Conservation (phyloP, 1,140 invertebrate genomes). For the Branchinecta lindahli region DNA sequence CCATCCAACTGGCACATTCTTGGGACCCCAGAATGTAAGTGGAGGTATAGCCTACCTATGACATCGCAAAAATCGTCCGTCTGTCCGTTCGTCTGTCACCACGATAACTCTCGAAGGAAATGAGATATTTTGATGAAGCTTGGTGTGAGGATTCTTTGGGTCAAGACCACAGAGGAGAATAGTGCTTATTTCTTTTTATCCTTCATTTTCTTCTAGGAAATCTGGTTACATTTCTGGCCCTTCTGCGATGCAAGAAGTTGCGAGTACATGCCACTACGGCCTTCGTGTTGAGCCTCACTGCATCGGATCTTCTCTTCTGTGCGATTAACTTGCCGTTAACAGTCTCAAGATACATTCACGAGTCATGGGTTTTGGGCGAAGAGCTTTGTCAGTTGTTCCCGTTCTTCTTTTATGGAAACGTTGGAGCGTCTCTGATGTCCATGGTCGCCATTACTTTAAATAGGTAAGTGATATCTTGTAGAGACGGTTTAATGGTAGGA, state of each 20-base stretch:
- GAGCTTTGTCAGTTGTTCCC: conserved; percentile 66
- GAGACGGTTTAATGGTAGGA: too few species aligned
- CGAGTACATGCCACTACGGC: conserved; percentile 65
- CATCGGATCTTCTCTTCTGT: conserved; percentile 71
- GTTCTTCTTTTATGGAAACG: conserved; percentile 75
- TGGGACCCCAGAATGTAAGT: too few species aligned
- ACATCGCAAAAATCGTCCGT: too few species aligned
- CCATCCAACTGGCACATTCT: too few species aligned
- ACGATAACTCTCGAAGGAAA: too few species aligned
- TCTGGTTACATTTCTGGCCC: conserved; percentile 56
- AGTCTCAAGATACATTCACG: conserved; percentile 58
- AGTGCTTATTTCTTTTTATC: too few species aligned
- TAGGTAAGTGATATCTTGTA: conserved; percentile 40
- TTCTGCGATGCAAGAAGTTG: conserved; percentile 54
- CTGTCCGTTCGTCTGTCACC: too few species aligned
- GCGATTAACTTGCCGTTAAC: conserved; percentile 66
- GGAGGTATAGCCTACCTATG: too few species aligned
- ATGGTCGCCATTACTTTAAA: conserved; percentile 81
- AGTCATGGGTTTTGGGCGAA: conserved; percentile 64
- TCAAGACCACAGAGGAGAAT: too few species aligned
- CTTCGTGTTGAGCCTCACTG: conserved; percentile 67
- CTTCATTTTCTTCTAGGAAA: conserved; percentile 45
- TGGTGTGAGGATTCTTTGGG: too few species aligned
- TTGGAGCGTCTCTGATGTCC: conserved; percentile 65
- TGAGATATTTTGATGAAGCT: too few species aligned